A percentile compares a stretch with the other conserved stretches of the same genome.
phyloP scores from a whole-genome alignment of 2,113 vertebrate species.

The Calyptommatus sinebrachiatus region DNA sequence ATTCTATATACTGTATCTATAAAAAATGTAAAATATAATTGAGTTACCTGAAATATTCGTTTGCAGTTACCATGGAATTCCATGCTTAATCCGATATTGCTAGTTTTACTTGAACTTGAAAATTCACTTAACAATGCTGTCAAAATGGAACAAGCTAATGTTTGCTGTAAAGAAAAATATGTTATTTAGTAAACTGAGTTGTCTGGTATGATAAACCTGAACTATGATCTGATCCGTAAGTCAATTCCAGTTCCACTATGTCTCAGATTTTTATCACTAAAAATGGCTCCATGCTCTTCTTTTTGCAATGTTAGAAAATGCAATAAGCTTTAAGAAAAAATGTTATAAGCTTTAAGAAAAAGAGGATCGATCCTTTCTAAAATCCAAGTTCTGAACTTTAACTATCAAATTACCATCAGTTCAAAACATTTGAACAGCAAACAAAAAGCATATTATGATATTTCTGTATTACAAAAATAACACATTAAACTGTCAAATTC shows the following conservation, averaged over 20 bases:
- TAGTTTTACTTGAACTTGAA: constrained; percentile 98
- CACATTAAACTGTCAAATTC: too few species aligned
- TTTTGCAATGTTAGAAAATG: not conserved
- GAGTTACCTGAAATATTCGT: constrained; percentile 91
- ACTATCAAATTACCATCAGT: not conserved
- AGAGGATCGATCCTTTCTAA: not conserved
- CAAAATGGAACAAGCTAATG: constrained; percentile 96
- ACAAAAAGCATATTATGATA: too few species aligned
- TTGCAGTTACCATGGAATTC: constrained; percentile 99
- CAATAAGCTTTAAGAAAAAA: not conserved
- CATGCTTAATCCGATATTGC: constrained; percentile 98
- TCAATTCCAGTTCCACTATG: not conserved
- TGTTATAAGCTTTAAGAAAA: not conserved
- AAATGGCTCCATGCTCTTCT: not conserved
- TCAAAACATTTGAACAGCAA: too few species aligned
- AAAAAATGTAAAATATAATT: not conserved
- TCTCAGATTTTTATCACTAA: not conserved
- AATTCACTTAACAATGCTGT: constrained; percentile 95
- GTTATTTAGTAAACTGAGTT: constrained; percentile 26
- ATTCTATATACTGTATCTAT: constrained; percentile 29
- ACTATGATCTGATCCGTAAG: constrained; percentile 26
- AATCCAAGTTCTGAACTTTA: not conserved
- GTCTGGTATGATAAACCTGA: not conserved
- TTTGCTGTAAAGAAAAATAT: constrained; percentile 82
- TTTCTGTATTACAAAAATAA: too few species aligned